Evolutionary conservation across 2,113 vertebrate species (phyloP).

Genomic region (Lasiurus borealis): DNA sequence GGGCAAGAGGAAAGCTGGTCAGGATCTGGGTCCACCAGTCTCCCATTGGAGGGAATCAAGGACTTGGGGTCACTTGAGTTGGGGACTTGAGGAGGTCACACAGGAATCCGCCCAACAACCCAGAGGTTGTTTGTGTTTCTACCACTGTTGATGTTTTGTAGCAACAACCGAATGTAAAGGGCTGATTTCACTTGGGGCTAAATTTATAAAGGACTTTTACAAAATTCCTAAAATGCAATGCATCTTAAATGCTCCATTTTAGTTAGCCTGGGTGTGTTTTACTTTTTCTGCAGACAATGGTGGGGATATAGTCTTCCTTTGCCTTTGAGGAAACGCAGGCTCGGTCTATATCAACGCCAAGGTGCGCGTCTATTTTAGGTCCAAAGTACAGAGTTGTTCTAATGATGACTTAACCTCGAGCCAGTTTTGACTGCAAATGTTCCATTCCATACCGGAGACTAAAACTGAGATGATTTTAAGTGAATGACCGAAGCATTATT

Average conservation of each 20-base stretch:
- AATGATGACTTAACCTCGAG: background rate
- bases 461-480: constrained; percentile 38
- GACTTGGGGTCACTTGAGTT: background rate
- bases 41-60: constrained; percentile 62
- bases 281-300: background rate
- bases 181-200: background rate
- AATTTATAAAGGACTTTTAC: background rate
- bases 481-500: constrained; percentile 30
- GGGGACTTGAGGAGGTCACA: constrained; percentile 4
- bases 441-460: background rate
- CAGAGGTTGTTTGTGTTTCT: background rate
- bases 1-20: constrained; percentile 74
- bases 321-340: constrained; percentile 15
- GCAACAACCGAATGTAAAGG: background rate
- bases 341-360: background rate
- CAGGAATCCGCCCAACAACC: background rate
- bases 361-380: background rate
- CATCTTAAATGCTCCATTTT: background rate
- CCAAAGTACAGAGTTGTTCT: background rate
- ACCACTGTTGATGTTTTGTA: background rate
- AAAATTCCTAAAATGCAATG: background rate
- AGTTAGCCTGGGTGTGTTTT: background rate
- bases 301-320: background rate
- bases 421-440: background rate
- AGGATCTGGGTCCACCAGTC: constrained; percentile 63